Evolutionary conservation across 2,797 vertebrate species (phyloP), one percentile per base, ranked within the genome.

Genomic region (Crypturellus tataupa): DNA sequence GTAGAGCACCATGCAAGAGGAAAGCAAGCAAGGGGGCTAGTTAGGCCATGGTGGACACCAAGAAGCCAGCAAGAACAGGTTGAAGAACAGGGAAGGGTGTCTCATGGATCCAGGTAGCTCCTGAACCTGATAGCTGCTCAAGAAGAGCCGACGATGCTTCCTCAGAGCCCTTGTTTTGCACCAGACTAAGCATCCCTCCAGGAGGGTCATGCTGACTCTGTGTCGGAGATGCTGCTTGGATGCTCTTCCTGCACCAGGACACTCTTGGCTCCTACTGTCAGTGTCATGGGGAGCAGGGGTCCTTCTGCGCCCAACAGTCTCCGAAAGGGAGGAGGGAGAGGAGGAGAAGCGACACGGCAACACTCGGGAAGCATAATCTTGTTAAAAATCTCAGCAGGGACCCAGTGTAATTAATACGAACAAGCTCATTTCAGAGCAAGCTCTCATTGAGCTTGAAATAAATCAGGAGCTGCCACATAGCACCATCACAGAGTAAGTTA

Each of bases 361-460:
- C 29, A 58, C 68, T 92, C 2, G 1, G 83, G 75, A 70, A 77
- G 71, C 68, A 55, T 72, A 76, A 82, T 85, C 91, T 87, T 64
- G 78, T 96, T 94, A 91, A 39, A 75, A 86, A 92, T 86, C 87
- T 94, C 94, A 87, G 68, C 78, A 83, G 95, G 95, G 69, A 87
- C 0, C 4, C 2, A 0, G 56, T 60, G 68, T 87, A 95, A 96
- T 95, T 93, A 95, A 96, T 92, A 81, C 40, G 20, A 89, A 79
- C 29, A 47, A 80, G 83, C 89, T 84, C 69, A 25, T 40, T 7
- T 5, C 1, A 3, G 76, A 79, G 40, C 62, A 67, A 69, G 59
- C 79, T 56, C 40, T 85, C 3, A 0, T 63, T 85, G 4, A 5
- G 56, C 55, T 70, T 19, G 4, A 40, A 56, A 59, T 42, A 49